phyloP scores from a whole-genome alignment of 2,888 invertebrate species.

The Lithophane ornitopus region DNA sequence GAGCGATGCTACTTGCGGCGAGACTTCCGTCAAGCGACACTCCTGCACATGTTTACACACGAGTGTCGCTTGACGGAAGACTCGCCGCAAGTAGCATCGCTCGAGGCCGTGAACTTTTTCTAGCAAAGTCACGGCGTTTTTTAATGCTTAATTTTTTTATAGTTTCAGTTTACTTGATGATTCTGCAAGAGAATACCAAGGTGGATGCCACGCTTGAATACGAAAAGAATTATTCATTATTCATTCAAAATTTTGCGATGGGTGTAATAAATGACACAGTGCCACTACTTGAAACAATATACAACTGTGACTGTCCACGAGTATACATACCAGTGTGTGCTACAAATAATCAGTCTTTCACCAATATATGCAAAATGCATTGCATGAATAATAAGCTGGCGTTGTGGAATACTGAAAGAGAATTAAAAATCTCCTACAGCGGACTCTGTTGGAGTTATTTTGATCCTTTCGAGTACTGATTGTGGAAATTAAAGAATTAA shows the following conservation, averaged over 20 bases:
- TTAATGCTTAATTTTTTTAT: not conserved
- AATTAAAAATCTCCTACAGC: not conserved
- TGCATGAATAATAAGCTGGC: slow-evolving; percentile 46
- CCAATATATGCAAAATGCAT: slow-evolving; percentile 64
- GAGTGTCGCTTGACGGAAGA: not conserved
- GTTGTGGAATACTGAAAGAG: rapidly evolving
- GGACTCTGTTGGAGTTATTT: slow-evolving; percentile 39
- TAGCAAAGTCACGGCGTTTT: not conserved
- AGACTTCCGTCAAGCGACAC: too few species aligned
- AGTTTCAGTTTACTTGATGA: slow-evolving; percentile 18
- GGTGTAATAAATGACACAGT: not conserved
- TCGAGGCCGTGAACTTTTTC: not conserved
- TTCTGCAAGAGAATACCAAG: not conserved
- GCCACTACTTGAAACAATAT: slow-evolving; percentile 56
- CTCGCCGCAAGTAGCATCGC: not conserved
- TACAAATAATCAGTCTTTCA: slow-evolving; percentile 72
- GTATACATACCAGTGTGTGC: slow-evolving; percentile 78
- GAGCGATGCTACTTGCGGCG: too few species aligned
- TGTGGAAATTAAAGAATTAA: slow-evolving; percentile 5
- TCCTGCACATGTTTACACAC: too few species aligned
- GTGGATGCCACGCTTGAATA: not conserved
- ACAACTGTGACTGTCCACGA: slow-evolving; percentile 73
- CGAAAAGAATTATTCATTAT: not conserved
- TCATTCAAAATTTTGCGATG: slow-evolving; percentile 10
- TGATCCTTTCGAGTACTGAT: slow-evolving; percentile 49